Percentiles rank a stretch among this genome's conserved stretches.
phyloP scores from a whole-genome alignment of 2,888 invertebrate species.

The Lysandra bellargus region DNA sequence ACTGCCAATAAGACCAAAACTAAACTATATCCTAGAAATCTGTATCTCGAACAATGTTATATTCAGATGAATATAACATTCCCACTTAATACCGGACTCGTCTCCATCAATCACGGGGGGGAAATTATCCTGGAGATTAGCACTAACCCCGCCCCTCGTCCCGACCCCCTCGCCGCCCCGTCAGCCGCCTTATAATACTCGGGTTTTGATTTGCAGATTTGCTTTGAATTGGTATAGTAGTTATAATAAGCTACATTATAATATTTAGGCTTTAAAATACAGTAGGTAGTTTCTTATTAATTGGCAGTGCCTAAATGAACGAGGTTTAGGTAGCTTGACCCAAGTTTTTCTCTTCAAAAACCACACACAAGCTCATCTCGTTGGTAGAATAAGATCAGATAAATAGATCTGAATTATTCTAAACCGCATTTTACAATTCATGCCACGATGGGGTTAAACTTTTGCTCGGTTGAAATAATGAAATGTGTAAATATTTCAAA shows the following conservation, averaged over 20 bases:
- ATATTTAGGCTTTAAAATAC: too few relatives aligned
- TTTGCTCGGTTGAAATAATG: background rate
- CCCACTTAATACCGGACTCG: conserved; percentile 51
- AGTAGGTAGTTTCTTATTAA: too few relatives aligned
- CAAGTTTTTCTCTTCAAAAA: too few relatives aligned
- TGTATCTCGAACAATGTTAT: conserved; percentile 23
- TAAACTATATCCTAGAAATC: background rate
- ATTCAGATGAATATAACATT: conserved; percentile 36
- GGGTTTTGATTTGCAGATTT: conserved; percentile 29
- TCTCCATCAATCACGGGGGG: conserved; percentile 64
- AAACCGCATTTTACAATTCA: background rate
- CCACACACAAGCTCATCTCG: too few relatives aligned
- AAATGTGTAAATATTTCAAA: background rate
- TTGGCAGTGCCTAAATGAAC: too few relatives aligned
- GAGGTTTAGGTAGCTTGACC: too few relatives aligned
- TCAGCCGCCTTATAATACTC: conserved; percentile 4
- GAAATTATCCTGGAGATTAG: conserved; percentile 69
- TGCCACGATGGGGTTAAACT: background rate
- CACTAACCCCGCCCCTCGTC: conserved; percentile 1
- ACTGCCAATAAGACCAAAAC: background rate
- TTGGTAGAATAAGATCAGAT: background rate
- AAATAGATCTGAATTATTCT: background rate
- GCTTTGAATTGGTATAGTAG: background rate
- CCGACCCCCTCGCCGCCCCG: background rate
- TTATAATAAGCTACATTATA: background rate